These are phyloP conservation scores for Brachionus calyciflorus DNA, from an alignment of 1,140 invertebrate species.

Conservation along the genomic window DNA sequence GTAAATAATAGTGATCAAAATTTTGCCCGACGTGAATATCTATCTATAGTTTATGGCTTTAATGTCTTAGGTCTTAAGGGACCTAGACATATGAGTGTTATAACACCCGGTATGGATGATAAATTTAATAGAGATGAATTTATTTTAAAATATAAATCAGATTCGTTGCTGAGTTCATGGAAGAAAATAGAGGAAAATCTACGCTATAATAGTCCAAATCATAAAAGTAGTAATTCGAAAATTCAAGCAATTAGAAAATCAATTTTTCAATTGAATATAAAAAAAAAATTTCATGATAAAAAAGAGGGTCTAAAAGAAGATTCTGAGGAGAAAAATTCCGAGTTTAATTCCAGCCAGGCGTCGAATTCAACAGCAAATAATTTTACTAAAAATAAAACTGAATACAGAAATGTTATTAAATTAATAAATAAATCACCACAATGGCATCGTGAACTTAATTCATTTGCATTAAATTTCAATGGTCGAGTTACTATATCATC, in stretches of 20 bases:
- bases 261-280: conserved; percentile 18
- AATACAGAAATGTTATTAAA: conserved; percentile 34
- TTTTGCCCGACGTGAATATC: neutral
- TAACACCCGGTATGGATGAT: conserved; percentile 31
- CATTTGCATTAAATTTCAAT: conserved; percentile 40
- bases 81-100: conserved; percentile 33
- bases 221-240: conserved; percentile 2
- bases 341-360: neutral
- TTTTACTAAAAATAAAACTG: neutral
- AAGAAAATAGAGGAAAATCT: conserved; percentile 16
- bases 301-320: neutral
- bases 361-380: neutral
- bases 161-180: conserved; percentile 25
- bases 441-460: conserved; percentile 23
- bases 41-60: neutral
- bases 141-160: conserved; percentile 7
- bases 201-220: neutral
- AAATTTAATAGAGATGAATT: conserved; percentile 18
- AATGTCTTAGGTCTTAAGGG: conserved; percentile 44
- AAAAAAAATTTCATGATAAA: neutral
- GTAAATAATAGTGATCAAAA: neutral
- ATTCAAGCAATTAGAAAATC: neutral
- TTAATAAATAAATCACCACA: conserved; percentile 42
- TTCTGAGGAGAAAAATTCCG: conserved; percentile 1
- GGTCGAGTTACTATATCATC: conserved; percentile 41